Conservation (phyloP, 2,797 vertebrate genomes). For the Phaenicophaeus curvirostris region DNA sequence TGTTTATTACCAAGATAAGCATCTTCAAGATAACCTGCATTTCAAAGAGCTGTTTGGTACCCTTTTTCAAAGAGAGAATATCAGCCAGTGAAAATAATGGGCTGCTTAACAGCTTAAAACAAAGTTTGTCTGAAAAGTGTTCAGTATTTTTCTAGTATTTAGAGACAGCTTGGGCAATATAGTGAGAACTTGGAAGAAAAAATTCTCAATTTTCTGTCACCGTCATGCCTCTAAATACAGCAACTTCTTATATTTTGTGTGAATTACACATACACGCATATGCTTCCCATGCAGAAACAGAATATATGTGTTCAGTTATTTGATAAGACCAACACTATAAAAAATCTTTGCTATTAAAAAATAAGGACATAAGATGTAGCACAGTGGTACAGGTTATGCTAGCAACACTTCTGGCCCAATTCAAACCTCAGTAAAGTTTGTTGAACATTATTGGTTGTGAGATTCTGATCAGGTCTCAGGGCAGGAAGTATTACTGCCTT, state of each 20-base stretch:
- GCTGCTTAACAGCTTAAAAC: not conserved
- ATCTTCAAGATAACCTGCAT: not conserved
- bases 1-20: not conserved
- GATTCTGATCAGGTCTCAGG: not conserved
- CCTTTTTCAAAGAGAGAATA: not conserved
- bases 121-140: not conserved
- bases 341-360: not conserved
- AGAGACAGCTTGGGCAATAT: not conserved
- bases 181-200: not conserved
- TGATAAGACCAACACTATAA: not conserved
- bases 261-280: not conserved
- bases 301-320: not conserved
- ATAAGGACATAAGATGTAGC: not conserved
- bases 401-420: not conserved
- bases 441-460: not conserved
- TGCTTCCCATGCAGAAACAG: fast-evolving
- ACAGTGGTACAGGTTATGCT: not conserved
- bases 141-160: not conserved
- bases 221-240: not conserved
- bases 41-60: not conserved
- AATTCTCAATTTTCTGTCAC: not conserved
- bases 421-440: not conserved
- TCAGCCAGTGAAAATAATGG: not conserved
- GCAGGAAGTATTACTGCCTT: not conserved
- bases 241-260: not conserved